Evolutionary conservation across 2,888 invertebrate genomes (phyloP), one percentile per base, ranked within the genome.

Genomic region (Linnaemya tessellans): DNA sequence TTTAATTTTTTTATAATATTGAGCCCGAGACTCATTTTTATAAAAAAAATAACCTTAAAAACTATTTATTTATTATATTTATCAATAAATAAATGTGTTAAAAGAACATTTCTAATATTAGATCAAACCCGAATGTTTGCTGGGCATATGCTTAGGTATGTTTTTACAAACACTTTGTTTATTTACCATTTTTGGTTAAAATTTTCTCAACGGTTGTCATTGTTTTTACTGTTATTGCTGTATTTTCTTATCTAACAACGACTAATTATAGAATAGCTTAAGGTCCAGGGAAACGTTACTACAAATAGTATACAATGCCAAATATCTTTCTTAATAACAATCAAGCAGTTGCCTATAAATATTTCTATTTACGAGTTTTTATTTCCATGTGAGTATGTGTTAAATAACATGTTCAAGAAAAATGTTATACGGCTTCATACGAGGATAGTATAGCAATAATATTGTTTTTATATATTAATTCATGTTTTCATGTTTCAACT

Each of bases 261-360:
- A 75, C 75, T 85, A 85, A 85, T 85, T 85, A 82, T 85, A 82
- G 80, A 75, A 82, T 71, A 58, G 79, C 79, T 85, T 75, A 54
- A 79, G 82, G 85, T 62, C 38, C 56, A 49, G 80, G 82, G 65
- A 71, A 81, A 75, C 60, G 67, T 67, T 71, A 73, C 67, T 75
- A 41, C 62, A 20, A 38, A 30, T 10, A 67, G 75, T 56, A n/a
- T 78, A 75, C 70, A 62, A 58, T 78, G 79, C 82, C 79, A 85
- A 75, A 80, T 35, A 46, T 22, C 62, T 11, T 10, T 46, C 35
- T 46, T n/a, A 75, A 25, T 7, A 54, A 43, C 25, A 41, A n/a
- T 54, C 25, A 46, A 3, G 54, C n/a, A 15, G 8, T 15, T 71
- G 56, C 51, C 22, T 41, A 3, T 1, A 43, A 46, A 51, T 58